Evolutionary conservation across 2,888 invertebrate species (phyloP).

Genomic region (Drosophila recens): DNA sequence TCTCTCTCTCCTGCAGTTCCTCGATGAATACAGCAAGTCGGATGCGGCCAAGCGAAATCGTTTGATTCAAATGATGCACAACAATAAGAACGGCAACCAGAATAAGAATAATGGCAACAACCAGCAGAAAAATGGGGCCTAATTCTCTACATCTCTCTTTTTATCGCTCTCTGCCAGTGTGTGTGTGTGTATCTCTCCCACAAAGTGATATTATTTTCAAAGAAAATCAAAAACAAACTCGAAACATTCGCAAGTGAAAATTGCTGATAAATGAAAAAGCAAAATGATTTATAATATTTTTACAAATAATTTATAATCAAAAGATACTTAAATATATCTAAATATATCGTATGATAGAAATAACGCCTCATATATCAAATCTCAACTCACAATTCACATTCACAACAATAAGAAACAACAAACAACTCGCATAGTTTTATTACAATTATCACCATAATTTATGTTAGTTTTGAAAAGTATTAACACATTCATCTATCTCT

Average conservation of each 20-base stretch:
- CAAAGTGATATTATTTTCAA: constrained; percentile 79
- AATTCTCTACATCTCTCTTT: constrained; percentile 2
- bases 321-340: constrained; percentile 22
- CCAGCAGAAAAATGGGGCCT: constrained; percentile 17
- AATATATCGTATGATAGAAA: constrained; percentile 31
- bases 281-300: constrained; percentile 48
- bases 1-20: constrained; percentile 67
- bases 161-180: constrained; percentile 27
- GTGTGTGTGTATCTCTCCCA: constrained; percentile 29
- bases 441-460: constrained; percentile 37
- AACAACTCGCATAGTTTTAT: constrained; percentile 64
- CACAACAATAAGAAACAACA: constrained; percentile 11
- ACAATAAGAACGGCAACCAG: constrained; percentile 35
- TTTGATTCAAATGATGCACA: constrained; percentile 73
- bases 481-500: constrained; percentile 50
- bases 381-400: constrained; percentile 38
- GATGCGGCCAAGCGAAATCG: constrained; percentile 84
- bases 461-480: constrained; percentile 49
- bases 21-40: constrained; percentile 85
- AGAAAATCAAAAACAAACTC: constrained; percentile 66
- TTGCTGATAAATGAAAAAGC: constrained; percentile 29
- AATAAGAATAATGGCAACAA: constrained; percentile 23
- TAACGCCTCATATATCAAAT: constrained; percentile 42
- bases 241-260: constrained; percentile 66
- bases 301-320: constrained; percentile 65